Percentiles rank a stretch among this genome's conserved stretches.
These are phyloP conservation scores for Caenorhabditis inopinata DNA, from an alignment of 1,140 invertebrate species.

Conservation along the genomic window DNA sequence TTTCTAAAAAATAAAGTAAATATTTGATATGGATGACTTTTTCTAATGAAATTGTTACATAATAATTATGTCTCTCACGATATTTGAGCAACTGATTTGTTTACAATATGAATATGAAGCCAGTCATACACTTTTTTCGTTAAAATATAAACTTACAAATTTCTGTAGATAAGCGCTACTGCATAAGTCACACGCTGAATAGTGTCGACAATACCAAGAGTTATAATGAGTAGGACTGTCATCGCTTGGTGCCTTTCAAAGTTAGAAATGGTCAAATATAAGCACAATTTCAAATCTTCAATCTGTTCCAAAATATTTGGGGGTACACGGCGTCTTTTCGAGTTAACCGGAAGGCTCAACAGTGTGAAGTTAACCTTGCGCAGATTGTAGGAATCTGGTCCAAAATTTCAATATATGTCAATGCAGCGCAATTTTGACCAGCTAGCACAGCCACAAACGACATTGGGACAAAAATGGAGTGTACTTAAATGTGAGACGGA, in stretches of 20 bases:
- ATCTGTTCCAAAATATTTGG: neutral
- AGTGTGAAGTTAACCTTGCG: neutral
- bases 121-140: too few species aligned
- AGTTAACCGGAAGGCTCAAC: neutral
- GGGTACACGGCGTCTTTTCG: too few species aligned
- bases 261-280: neutral
- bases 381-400: neutral
- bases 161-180: neutral
- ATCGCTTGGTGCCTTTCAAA: neutral
- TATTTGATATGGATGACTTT: too few species aligned
- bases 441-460: neutral
- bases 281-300: neutral
- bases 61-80: neutral
- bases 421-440: conserved; percentile 11
- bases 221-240: neutral
- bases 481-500: neutral
- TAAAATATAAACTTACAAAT: neutral
- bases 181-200: neutral
- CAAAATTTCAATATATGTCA: neutral
- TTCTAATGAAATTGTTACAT: too few species aligned
- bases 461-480: neutral
- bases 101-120: neutral
- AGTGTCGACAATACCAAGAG: neutral
- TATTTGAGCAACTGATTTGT: neutral
- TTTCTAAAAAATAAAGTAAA: too few species aligned